Evolutionary conservation across 2,113 vertebrate species (phyloP), one percentile per base, ranked within the genome.

Genomic region (Bufo gargarizans): DNA sequence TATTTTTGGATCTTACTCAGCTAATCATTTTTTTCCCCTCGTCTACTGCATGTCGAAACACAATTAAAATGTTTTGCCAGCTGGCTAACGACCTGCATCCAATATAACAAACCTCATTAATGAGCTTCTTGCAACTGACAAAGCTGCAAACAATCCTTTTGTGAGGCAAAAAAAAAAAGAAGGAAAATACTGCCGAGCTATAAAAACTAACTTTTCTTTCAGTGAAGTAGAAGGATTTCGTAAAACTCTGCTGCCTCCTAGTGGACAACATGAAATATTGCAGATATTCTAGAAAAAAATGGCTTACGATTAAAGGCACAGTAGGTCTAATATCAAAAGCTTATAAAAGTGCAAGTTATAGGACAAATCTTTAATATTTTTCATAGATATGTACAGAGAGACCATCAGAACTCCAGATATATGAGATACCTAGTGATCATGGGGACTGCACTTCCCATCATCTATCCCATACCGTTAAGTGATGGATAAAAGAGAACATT

Each of bases 61-160:
- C 80, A 84, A 88, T 88, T 88, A 88, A 77, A 88, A 50, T 77
- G 87, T 84, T 83, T 88, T 59, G 81, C 87, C 81, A 84, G 87
- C 77, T 81, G 84, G 78, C 88, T 89, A 86, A 80, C 72, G 88
- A 86, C 84, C 88, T 89, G 83, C 84, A 81, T 89, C 81, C 58
- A 13, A 84, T 84, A 89, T 89, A 88, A 89, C 82, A 84, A 84
- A 89, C 74, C 82, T 89, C 72, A 78, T 84, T 89, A 89, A 82
- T 77, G 87, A 76, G 67, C 58, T 61, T 65, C 71, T 77, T 49
- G 80, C 71, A 65, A 65, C 87, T 65, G 56, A 83, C 56, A 77
- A 84, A 77, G 53, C 67, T 56, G 79, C 50, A 88, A 78, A 77
- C 55, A 74, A 67, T 53, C 67, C 71, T 82, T 88, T 82, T 58